Base-by-base conservation (phyloP, 2,113 vertebrate species). In the Macrotus californicus region DNA sequence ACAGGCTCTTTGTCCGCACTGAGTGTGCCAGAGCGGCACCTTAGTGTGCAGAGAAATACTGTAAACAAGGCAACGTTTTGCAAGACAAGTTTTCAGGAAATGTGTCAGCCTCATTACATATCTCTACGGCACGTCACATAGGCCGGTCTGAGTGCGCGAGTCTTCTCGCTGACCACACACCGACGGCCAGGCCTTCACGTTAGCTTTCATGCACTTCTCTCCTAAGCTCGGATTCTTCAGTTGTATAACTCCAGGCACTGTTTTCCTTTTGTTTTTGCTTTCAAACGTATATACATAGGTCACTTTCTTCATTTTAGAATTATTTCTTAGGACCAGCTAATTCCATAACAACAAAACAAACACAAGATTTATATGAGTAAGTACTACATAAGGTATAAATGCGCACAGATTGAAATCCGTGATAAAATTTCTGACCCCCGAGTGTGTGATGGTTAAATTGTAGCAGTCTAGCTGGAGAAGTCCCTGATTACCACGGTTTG, bases 1-100 rank as follows among this genome's bases (percentile, higher is more conserved):
- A 64, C 46, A 59, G 84, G 5, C 36, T 80, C 80, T 96, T 97
- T 96, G 96, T 97, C 54, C 56, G 46, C 76, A 34, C 10, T 75
- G 56, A 87, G 7, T n/a, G 5, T 61, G 46, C 73, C 43, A 76
- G 39, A 70, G 83, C 72, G 46, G 43, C 72, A 80, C 5, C 50
- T 95, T 84, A 64, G n/a, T 39, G 70, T 61, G 89, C 50, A 80
- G 43, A 89, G 83, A 87, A 92, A 84, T 82, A 88, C 5, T 76
- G 50, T 89, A 83, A 91, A 95, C 64, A 94, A 61, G 54, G 82
- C 43, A 77, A 77, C 29, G 9, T 52, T 93, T 87, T 64, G 50
- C 50, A 94, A 81, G 75, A 96, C 66, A 81, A 77, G 12, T 56
- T 93, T 80, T 93, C 59, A 84, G 48, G 92, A 93, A 95, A 52